These are phyloP conservation scores for Plumapathes pennacea DNA, from an alignment of 92 coral and sea anemone genomes.

Conservation along the genomic window DNA sequence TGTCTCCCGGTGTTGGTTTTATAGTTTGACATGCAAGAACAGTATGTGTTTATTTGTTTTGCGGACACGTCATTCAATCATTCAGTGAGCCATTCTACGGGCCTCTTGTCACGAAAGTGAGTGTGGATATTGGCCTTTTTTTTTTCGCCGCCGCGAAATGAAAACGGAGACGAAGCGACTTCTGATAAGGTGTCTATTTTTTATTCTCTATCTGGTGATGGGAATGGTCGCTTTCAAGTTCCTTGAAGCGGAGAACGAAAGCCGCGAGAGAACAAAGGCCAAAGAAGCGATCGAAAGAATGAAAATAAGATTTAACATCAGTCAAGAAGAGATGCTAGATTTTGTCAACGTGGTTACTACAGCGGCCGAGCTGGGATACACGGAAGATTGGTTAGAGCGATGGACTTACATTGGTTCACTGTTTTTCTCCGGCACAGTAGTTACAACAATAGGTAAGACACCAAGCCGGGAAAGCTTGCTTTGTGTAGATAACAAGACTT, in stretches of 20 bases:
- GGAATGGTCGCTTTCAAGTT: conserved; percentile 77
- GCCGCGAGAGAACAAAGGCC: conserved; percentile 35
- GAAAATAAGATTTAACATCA: conserved; percentile 55
- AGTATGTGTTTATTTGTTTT: too few relatives aligned
- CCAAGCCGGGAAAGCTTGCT: too few relatives aligned
- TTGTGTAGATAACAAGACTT: too few relatives aligned
- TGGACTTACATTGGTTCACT: conserved; percentile 93
- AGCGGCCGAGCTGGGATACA: conserved; percentile 63
- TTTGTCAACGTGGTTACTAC: conserved; percentile 54
- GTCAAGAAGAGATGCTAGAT: conserved; percentile 54
- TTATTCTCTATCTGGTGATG: conserved; percentile 46
- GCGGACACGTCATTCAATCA: too few relatives aligned
- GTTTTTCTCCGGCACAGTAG: conserved; percentile 90
- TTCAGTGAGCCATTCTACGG: too few relatives aligned
- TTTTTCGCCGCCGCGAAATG: conserved; percentile 19
- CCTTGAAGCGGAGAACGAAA: conserved; percentile 70
- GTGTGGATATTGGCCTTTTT: too few relatives aligned
- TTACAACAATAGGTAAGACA: conserved; percentile 91
- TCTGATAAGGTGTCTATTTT: conserved; percentile 54
- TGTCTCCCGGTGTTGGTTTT: too few relatives aligned
- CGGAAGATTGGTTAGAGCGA: conserved; percentile 74
- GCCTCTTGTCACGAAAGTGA: too few relatives aligned
- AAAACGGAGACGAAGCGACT: conserved; percentile 67
- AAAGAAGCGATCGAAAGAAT: conserved; percentile 44
- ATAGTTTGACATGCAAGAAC: too few relatives aligned